Evolutionary conservation across 2,113 vertebrate species (phyloP).

Genomic region (Ctenodactylus gundi): DNA sequence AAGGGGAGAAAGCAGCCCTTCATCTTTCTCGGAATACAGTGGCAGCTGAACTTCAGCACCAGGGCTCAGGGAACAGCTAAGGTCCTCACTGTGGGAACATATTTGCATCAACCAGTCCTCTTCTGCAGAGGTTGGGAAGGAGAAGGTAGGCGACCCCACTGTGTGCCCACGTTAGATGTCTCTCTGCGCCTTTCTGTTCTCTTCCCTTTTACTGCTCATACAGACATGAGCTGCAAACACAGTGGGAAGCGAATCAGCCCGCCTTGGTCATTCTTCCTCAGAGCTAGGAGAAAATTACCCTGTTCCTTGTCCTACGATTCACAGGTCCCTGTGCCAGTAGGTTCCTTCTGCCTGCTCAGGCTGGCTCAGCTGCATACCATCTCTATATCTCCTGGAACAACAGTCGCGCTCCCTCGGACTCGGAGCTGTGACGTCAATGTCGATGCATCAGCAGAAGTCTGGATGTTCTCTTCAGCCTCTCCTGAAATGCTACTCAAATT

Average conservation of each 20-base stretch:
- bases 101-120: neutral
- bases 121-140: neutral
- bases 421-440: neutral
- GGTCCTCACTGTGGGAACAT: neutral
- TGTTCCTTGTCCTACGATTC: neutral
- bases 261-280: too few relatives aligned
- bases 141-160: neutral
- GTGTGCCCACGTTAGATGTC: neutral
- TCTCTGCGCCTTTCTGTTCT: neutral
- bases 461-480: neutral
- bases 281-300: too few relatives aligned
- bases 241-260: too few relatives aligned
- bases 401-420: neutral
- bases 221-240: too few relatives aligned
- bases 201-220: neutral
- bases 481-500: neutral
- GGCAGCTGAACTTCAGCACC: neutral
- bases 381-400: neutral
- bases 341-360: neutral
- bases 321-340: fast-evolving
- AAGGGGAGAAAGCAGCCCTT: neutral
- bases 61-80: neutral
- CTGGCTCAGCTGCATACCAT: neutral
- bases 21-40: neutral
- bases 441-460: neutral